Conservation (phyloP, 2,888 invertebrate genomes). For the Holacanthella duospinosa region DNA sequence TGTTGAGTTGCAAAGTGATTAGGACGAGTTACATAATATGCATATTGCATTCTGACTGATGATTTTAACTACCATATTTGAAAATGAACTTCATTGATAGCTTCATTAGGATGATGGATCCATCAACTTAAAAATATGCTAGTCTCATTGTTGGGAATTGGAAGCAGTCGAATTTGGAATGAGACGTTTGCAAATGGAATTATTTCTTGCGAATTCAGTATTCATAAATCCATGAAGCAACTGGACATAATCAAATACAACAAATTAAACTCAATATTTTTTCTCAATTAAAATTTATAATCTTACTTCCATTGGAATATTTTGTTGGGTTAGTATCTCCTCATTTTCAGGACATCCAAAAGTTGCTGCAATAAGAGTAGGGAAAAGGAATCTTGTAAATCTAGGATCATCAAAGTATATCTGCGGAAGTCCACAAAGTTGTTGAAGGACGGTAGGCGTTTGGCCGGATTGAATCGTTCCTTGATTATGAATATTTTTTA, state of each 20-base stretch:
- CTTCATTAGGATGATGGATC: background rate
- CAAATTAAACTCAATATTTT: background rate
- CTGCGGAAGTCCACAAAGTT: conserved; percentile 70
- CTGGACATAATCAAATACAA: conserved; percentile 40
- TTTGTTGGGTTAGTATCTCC: conserved; percentile 63
- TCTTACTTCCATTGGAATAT: conserved; percentile 29
- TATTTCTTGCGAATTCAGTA: conserved; percentile 47
- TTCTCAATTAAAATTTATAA: background rate
- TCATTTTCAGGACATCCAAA: conserved; percentile 57
- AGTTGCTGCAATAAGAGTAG: conserved; percentile 64
- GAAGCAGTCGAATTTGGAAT: background rate
- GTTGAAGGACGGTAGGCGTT: conserved; percentile 68
- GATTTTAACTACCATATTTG: too few relatives aligned
- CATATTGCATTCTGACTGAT: too few relatives aligned
- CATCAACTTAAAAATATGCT: too few relatives aligned
- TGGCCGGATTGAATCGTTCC: conserved; percentile 64
- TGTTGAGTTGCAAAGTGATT: too few relatives aligned
- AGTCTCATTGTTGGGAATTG: too few relatives aligned
- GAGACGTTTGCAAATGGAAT: conserved; percentile 43
- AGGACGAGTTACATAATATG: too few relatives aligned
- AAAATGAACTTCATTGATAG: background rate
- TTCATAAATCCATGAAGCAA: conserved; percentile 50
- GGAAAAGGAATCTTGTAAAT: conserved; percentile 61
- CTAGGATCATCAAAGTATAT: conserved; percentile 69
- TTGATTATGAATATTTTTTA: conserved; percentile 67